phyloP scores from a whole-genome alignment of 2,888 invertebrate genomes.

The Ochropleura leucogaster region DNA sequence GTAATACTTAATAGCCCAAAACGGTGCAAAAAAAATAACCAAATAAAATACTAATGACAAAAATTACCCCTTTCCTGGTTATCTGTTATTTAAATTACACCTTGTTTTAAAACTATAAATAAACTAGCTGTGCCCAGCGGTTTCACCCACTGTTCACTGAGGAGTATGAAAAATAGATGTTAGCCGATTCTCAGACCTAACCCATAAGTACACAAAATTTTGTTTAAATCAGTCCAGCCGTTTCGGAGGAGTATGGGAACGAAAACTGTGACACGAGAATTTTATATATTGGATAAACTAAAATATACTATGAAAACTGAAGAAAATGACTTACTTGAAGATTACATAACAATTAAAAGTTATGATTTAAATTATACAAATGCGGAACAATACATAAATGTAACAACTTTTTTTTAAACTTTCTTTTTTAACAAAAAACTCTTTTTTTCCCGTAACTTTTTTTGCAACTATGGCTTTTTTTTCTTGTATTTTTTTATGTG shows the following conservation, averaged over 20 bases:
- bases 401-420: not conserved
- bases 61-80: not conserved
- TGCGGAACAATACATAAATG: slow-evolving; percentile 18
- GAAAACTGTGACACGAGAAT: too few species aligned
- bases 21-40: too few species aligned
- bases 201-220: too few species aligned
- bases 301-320: slow-evolving; percentile 25
- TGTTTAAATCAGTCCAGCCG: too few species aligned
- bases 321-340: slow-evolving; percentile 43
- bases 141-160: too few species aligned
- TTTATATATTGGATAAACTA: too few species aligned
- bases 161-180: too few species aligned
- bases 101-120: not conserved
- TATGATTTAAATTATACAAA: slow-evolving; percentile 8
- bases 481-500: not conserved
- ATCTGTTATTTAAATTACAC: not conserved
- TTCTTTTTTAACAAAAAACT: not conserved
- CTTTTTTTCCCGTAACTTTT: not conserved
- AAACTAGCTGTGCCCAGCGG: too few species aligned
- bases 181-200: too few species aligned
- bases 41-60: not conserved
- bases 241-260: too few species aligned
- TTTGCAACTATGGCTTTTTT: not conserved
- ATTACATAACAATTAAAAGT: slow-evolving; percentile 19
- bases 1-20: too few species aligned